Base-by-base conservation (phyloP, 2,888 invertebrate species). In the Uropetala carovei region DNA sequence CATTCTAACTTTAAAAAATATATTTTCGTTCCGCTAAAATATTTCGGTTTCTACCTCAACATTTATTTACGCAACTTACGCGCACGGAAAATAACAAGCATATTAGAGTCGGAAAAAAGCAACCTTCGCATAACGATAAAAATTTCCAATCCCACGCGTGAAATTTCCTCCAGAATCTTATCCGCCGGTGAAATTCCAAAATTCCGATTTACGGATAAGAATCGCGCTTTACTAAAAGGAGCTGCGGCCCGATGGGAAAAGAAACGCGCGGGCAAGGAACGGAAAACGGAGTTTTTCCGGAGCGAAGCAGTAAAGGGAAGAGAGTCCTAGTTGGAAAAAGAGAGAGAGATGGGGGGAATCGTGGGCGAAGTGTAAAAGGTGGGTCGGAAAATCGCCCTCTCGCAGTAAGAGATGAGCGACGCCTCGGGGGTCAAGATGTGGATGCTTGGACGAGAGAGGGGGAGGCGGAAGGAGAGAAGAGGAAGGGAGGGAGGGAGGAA, bases 171-270 rank as follows among this genome's bases (percentile, higher is more conserved):
- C 43, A 43, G 43, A 43, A 43, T 5, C 43, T 43, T 43, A 43
- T 43, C 43, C 13, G n/a, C 13, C n/a, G 75, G 27, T 27, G 13
- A 27, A 27, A 75, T 11, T 75, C 75, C 27, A 27, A 22, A 27
- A 75, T 75, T 75, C 27, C 75, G 75, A 75, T 75, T 75, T 27
- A 9, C 8, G 75, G 75, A 75, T 75, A 75, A 75, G 75, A 75
- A 75, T 75, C 75, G 11, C 22, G 1, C 75, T 75, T 11, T 5
- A 13, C 75, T 22, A 75, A n/a, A 75, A 18, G 75, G 27, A 75
- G 75, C 5, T 27, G 27, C 27, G 75, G 60, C 60, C 43, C 43
- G 43, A 43, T 43, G 75, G 75, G 27, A 75, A 75, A 27, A 27
- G 75, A 75, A 68, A 68, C n/a, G 68, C 68, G 68, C 68, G 22